Evolutionary conservation across 2,888 invertebrate genomes (phyloP), one percentile per base, ranked within the genome.

Genomic region (Ischnus inquisitorius): DNA sequence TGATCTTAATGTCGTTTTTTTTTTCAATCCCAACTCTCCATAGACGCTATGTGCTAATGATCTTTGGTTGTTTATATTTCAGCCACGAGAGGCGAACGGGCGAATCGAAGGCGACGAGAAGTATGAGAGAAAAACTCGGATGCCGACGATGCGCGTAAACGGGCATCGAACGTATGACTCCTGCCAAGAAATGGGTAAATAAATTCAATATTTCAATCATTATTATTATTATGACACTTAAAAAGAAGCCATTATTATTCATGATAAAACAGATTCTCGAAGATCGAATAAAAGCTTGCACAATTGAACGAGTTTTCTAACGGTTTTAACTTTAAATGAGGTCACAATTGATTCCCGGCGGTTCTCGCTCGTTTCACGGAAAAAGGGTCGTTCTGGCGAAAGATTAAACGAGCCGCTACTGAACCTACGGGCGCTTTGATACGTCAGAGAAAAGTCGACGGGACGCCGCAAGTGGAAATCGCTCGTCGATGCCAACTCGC

Each of bases 151-250:
- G 93, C 92, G 92, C 90, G 91, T 93, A 87, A 93, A 92, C 92
- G 93, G 92, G 88, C 91, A 92, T 89, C 90, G 87, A 81, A 87
- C 89, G 83, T 89, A 91, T 85, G 88, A 88, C 87, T 88, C 90
- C 85, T 90, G 89, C 89, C 91, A 90, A 90, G 92, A 92, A 91
- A 92, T 91, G 92, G 92, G 93, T 92, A 89, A 91, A 90, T 79
- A 22, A 43, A 69, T 62, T 57, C 64, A 14, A 43, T 64, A 25
- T 16, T 68, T 46, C 48, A 5, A 5, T 28, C 25, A 34, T 16
- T 1, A 28, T 48, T 28, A 28, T 28, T n/a, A 48, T 14, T 16
- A 22, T 3, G 19, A 22, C 22, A n/a, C n/a, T n/a, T n/a, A 2
- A 12, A 54, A 8, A 10, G 19, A 22, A 12, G 1, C 10, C 1